Evolutionary conservation across 2,797 vertebrate species (phyloP).

Genomic region (Micropoecilia bifurca): DNA sequence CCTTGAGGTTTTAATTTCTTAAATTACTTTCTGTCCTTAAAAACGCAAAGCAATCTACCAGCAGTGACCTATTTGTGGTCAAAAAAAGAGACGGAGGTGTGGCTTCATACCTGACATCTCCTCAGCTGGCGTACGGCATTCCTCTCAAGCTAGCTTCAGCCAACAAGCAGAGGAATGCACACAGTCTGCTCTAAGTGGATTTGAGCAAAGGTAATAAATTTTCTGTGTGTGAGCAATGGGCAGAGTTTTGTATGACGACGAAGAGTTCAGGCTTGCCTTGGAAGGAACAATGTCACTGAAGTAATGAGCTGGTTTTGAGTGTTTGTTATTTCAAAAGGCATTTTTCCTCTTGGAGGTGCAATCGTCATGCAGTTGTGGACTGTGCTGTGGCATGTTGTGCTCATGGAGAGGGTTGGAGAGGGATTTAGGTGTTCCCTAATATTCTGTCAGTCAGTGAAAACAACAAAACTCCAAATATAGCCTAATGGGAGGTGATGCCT

Average conservation of each 20-base stretch:
- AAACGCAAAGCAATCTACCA: slow-evolving; percentile 11
- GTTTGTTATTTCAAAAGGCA: slow-evolving; percentile 77
- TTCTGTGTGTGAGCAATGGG: slow-evolving; percentile 85
- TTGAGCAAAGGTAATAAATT: slow-evolving; percentile 87
- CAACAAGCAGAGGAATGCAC: slow-evolving; percentile 85
- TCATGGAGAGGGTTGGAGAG: slow-evolving; percentile 32
- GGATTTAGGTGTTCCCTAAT: slow-evolving; percentile 57
- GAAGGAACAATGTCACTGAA: slow-evolving; percentile 82
- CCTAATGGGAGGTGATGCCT: not conserved
- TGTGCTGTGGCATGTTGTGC: slow-evolving; percentile 69
- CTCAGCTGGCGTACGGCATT: slow-evolving; percentile 55
- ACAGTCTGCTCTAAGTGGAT: slow-evolving; percentile 84
- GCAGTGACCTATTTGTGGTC: slow-evolving; percentile 24
- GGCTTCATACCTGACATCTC: slow-evolving; percentile 52
- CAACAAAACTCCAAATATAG: slow-evolving; percentile 42
- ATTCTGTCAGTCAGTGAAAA: slow-evolving; percentile 22
- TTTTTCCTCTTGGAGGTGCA: slow-evolving; percentile 67
- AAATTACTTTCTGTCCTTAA: not conserved
- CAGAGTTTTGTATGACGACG: slow-evolving; percentile 84
- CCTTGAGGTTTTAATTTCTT: not conserved
- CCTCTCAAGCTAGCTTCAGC: slow-evolving; percentile 67
- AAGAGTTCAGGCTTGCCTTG: slow-evolving; percentile 91
- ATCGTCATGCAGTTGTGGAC: slow-evolving; percentile 61
- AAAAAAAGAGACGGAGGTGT: slow-evolving; percentile 25
- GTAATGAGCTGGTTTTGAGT: slow-evolving; percentile 78